Evolutionary conservation across 2,113 vertebrate genomes (phyloP).

Genomic region (Otolemur garnettii): DNA sequence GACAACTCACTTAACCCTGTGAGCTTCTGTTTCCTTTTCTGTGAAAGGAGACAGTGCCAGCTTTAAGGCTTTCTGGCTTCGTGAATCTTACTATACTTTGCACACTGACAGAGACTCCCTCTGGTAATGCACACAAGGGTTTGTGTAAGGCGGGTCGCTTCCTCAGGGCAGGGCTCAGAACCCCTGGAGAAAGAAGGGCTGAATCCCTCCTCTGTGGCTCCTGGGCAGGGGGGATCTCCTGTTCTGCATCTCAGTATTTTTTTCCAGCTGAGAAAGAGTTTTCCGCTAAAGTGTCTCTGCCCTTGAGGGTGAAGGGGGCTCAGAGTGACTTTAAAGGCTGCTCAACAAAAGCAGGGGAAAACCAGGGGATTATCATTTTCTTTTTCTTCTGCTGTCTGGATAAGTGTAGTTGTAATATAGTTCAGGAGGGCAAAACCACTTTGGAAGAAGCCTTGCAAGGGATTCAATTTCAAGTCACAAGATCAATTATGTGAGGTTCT

Average conservation of each 20-base stretch:
- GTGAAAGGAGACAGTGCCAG: neutral
- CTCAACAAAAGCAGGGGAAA: neutral
- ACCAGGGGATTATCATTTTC: neutral
- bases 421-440: slow-evolving; percentile 8
- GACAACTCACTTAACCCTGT: neutral
- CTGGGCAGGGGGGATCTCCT: neutral
- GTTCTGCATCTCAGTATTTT: neutral
- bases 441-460: slow-evolving; percentile 53
- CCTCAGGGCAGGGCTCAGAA: neutral
- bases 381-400: neutral
- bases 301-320: neutral
- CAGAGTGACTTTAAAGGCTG: neutral
- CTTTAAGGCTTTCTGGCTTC: neutral
- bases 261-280: neutral
- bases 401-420: neutral
- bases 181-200: neutral
- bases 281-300: neutral
- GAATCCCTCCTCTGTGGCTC: neutral
- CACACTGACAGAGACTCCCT: neutral
- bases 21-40: neutral
- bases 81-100: neutral
- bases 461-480: slow-evolving; percentile 71
- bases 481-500: slow-evolving; percentile 63
- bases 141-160: neutral
- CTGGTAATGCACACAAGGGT: neutral